Evolutionary conservation across 2,113 vertebrate genomes (phyloP).

Genomic region (Craseonycteris thonglongyai): DNA sequence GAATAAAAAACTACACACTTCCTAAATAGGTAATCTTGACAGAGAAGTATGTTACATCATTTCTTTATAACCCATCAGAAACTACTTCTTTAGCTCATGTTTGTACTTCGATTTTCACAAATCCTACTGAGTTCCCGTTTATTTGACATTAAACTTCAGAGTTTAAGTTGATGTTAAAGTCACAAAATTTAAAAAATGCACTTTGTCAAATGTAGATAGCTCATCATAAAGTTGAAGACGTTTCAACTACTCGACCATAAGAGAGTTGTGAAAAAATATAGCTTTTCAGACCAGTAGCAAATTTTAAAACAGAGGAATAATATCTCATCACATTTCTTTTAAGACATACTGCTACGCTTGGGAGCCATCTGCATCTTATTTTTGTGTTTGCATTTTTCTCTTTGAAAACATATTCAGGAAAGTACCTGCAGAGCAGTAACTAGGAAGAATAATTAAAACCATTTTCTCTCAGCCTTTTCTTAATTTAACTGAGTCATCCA

Average conservation of each 20-base stretch:
- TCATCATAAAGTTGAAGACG: background rate
- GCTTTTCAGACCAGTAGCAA: conserved; percentile 29
- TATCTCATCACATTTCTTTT: background rate
- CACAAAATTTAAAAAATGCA: background rate
- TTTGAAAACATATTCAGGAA: conserved; percentile 56
- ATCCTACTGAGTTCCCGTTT: background rate
- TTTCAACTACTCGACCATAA: background rate
- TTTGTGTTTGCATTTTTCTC: conserved; percentile 37
- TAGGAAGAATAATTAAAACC: conserved; percentile 38
- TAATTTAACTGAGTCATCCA: conserved; percentile 32
- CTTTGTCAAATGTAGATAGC: background rate
- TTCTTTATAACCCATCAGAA: background rate
- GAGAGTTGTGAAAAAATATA: background rate
- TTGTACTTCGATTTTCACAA: background rate
- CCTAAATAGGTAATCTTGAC: background rate
- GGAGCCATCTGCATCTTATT: conserved; percentile 38
- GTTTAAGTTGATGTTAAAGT: background rate
- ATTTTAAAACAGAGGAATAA: conserved; percentile 48
- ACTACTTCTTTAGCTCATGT: background rate
- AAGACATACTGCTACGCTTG: background rate
- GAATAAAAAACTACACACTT: background rate
- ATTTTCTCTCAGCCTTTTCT: conserved; percentile 17
- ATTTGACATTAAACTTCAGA: conserved; percentile 8
- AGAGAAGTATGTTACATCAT: background rate
- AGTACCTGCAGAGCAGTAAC: background rate